Percentiles rank a stretch among this genome's conserved stretches.
These are phyloP conservation scores for Ormyrus rosae DNA, from an alignment of 2,888 invertebrate genomes.

Conservation along the genomic window DNA sequence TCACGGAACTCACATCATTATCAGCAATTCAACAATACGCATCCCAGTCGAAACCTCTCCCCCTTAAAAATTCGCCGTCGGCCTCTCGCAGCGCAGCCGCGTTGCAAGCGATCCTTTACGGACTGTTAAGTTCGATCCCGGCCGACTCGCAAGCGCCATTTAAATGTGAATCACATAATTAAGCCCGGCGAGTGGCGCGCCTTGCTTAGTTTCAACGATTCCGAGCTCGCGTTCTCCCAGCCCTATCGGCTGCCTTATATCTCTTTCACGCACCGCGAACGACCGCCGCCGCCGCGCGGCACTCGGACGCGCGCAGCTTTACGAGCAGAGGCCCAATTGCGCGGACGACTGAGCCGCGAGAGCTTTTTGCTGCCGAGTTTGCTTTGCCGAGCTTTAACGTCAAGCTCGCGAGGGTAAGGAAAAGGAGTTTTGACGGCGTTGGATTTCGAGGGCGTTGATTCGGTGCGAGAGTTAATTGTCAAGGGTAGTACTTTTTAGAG, in stretches of 20 bases:
- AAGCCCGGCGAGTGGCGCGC: slow-evolving; percentile 58
- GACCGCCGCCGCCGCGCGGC: slow-evolving; percentile 50
- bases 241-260: slow-evolving; percentile 67
- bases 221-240: slow-evolving; percentile 50
- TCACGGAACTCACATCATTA: too few species aligned
- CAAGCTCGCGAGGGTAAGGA: slow-evolving; percentile 42
- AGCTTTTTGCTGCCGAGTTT: slow-evolving; percentile 17
- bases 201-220: slow-evolving; percentile 68
- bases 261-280: slow-evolving; percentile 68
- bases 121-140: too few species aligned
- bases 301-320: neutral
- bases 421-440: neutral
- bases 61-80: too few species aligned
- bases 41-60: too few species aligned
- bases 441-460: too few species aligned
- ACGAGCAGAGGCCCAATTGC: slow-evolving; percentile 15
- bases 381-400: neutral
- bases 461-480: too few species aligned
- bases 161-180: slow-evolving; percentile 70
- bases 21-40: too few species aligned
- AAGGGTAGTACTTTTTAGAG: too few species aligned
- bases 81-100: too few species aligned
- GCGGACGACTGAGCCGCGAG: neutral
- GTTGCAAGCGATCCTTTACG: too few species aligned
- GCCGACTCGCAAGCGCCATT: slow-evolving; percentile 55